Evolutionary conservation across 30 jellyfish, hydroid and myxozoan genomes (phyloP).

Genomic region (Morbakka virulenta): DNA sequence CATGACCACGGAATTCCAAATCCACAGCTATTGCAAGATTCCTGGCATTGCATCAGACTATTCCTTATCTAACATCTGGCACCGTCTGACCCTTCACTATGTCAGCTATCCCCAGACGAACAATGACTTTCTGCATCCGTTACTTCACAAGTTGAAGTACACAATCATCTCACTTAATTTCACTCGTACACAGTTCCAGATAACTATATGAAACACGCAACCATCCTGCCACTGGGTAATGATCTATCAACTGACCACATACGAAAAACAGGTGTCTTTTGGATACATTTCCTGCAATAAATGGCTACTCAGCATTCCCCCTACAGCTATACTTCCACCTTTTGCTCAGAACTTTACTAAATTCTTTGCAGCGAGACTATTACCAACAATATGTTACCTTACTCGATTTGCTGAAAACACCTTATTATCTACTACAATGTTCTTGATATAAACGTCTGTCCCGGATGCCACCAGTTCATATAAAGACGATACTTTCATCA

Average conservation of each 20-base stretch:
- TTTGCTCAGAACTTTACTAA: not conserved
- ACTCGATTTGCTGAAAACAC: constrained; percentile 8
- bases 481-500: too few relatives aligned
- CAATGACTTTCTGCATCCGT: not conserved
- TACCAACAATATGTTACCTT: too few relatives aligned
- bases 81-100: constrained; percentile 24
- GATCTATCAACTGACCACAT: constrained; percentile 23
- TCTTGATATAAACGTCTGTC: too few relatives aligned
- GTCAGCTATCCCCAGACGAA: not conserved
- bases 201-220: constrained; percentile 31
- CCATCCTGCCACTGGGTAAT: constrained; percentile 47
- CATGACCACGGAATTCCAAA: constrained; percentile 11
- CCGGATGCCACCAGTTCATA: too few relatives aligned
- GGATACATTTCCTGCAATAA: not conserved
- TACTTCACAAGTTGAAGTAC: not conserved
- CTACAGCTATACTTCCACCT: not conserved
- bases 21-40: constrained; percentile 23
- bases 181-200: constrained; percentile 1
- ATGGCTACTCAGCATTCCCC: not conserved
- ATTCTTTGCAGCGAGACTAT: constrained; percentile 19
- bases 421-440: not conserved
- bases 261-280: constrained; percentile 1
- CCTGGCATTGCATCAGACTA: constrained; percentile 41
- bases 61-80: not conserved
- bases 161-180: not conserved